A percentile compares a stretch with the other conserved stretches of the same genome.
Conservation (phyloP, 2,113 vertebrate species). For the Nansenia antarctica region DNA sequence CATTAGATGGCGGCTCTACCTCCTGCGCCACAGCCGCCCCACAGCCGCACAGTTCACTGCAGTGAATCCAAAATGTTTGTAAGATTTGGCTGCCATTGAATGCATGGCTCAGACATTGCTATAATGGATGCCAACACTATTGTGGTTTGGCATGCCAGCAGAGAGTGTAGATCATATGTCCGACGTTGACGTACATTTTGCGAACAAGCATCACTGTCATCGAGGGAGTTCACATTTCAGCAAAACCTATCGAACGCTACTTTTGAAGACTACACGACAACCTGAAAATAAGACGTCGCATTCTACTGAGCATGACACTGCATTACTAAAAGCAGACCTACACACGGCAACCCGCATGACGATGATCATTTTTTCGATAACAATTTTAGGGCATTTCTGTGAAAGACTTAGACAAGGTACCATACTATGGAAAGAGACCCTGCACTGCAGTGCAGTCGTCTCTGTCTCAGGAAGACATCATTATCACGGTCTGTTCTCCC, state of each 20-base stretch:
- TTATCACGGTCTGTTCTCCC: neutral
- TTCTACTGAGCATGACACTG: neutral
- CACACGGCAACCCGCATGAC: neutral
- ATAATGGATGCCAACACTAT: neutral
- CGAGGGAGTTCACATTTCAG: too few relatives aligned
- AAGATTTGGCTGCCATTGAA: neutral
- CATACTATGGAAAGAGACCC: slow-evolving; percentile 6
- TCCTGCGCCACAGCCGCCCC: too few relatives aligned
- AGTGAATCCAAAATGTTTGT: too few relatives aligned
- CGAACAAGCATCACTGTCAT: too few relatives aligned
- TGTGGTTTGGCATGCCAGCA: neutral
- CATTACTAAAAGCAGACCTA: too few relatives aligned
- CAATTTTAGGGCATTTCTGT: neutral
- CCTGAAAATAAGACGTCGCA: too few relatives aligned
- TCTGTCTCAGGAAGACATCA: neutral
- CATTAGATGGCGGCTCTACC: too few relatives aligned
- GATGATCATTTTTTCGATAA: neutral
- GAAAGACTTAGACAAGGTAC: slow-evolving; percentile 7
- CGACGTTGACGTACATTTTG: too few relatives aligned
- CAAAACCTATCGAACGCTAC: too few relatives aligned
- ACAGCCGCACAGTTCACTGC: too few relatives aligned
- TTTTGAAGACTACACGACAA: too few relatives aligned
- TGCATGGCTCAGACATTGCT: neutral
- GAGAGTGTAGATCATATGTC: neutral
- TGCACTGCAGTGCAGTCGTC: neutral